Base-by-base conservation (phyloP, 2,113 vertebrate genomes). In the Hemiprocne comata region DNA sequence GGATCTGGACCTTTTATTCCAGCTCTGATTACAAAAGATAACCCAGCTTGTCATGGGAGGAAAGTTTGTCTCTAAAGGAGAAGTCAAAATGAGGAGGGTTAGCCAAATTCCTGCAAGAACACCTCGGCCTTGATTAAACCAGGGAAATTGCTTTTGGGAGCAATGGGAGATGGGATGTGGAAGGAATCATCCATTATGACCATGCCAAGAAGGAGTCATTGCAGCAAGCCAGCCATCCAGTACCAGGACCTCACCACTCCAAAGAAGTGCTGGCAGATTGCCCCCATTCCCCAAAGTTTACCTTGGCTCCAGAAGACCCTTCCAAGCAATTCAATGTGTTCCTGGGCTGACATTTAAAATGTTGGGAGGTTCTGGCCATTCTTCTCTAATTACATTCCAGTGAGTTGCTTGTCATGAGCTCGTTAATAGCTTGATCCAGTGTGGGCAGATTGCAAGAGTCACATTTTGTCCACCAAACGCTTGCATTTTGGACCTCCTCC, bases 291-390 rank as follows among this genome's bases (percentile, higher is more conserved):
- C 90, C 31, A 25, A 55, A 57, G 84, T 92, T 94, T 90, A 53
- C 84, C 80, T 95, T 94, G 94, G 96, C 94, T 95, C 89, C 75
- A 34, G 10, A 42, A 93, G 74, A 64, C 40, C 60, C 46, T 80
- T 60, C 51, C n/a, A 10, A 62, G 73, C 33, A 21, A 13, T 87
- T 76, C 54, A 23, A 0, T 7, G 66, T 36, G 75, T 73, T 76
- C 80, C 60, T 13, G 71, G 44, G 92, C 83, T 95, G 95, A 88
- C 82, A 77, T 92, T 92, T 86, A 9, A 50, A 80, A 20, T 4
- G 8, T 1, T 86, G 79, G 75, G 90, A 76, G 72, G 75, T 77
- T 83, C 86, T 96, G 90, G 72, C 85, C 42, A 31, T 2, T 50
- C 31, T 81, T 75, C 81, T 78, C 48, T 53, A 19, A 72, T 85